Evolutionary conservation across 2,888 invertebrate genomes (phyloP), one percentile per base, ranked within the genome.

Genomic region (Nomada ruficornis): DNA sequence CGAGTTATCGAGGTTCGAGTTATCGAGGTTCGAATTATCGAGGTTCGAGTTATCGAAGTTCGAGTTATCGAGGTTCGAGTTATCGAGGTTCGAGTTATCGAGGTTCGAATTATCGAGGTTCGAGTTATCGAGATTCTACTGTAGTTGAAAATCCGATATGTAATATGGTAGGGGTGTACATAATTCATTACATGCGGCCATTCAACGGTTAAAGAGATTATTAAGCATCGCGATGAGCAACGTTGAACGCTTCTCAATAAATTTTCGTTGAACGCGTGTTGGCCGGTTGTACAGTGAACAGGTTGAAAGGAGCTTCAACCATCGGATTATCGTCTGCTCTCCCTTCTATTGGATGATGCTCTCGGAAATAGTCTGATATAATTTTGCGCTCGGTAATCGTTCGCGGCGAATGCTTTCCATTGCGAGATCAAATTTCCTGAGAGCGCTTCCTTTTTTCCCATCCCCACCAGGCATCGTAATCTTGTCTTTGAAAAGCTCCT

Each of bases 281-380:
- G 20, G 44, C 52, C 67, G 68, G 68, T 78, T 62, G 62, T 47
- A 62, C 47, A 47, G 62, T 29, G 52, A 42, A 11, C 42, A 57
- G 63, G 42, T 44, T 52, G 54, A 44, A 54, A 67, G 60, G 47
- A 26, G 54, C 47, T 68, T 65, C 60, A 54, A 13, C 13, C 54
- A 13, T 9, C 44, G 69, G 68, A 77, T 79, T 77, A 78, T 78
- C 78, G 78, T 77, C 57, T 77, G 69, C 60, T 77, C 29, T 42
- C 55, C 23, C 23, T 18, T 36, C 77, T 63, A 69, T 69, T 50
- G 76, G 77, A 68, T 54, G 78, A 78, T 68, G 57, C 69, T 63
- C 69, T 79, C 77, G 69, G 77, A 78, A 78, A 78, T 68, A 57
- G 77, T 36, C 26, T 42, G 26, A 67, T 68, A 77, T 68, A 76